Percentiles rank a stretch among this genome's conserved stretches.
phyloP scores from a whole-genome alignment of 1,140 invertebrate species.

The Caenorhabditis briggsae region DNA sequence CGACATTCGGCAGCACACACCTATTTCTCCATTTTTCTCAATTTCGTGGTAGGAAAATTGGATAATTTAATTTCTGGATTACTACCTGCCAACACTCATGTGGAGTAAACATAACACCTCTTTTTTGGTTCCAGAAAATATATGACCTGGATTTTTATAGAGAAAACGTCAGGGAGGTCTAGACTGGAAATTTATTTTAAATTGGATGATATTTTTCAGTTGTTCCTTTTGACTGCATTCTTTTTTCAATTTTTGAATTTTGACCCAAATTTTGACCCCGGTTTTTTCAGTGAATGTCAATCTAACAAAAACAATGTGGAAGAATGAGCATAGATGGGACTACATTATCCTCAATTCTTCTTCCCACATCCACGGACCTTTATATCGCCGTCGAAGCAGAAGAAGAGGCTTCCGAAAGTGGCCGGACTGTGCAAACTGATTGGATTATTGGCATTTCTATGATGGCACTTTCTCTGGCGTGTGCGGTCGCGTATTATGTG shows the following conservation, averaged over 20 bases:
- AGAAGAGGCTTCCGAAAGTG: conserved; percentile 10
- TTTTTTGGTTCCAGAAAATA: neutral
- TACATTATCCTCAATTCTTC: conserved; percentile 24
- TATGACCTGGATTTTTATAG: neutral
- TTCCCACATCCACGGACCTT: neutral
- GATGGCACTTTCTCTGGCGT: conserved; percentile 53
- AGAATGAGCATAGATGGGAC: neutral
- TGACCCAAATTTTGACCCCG: neutral
- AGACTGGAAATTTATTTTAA: no score
- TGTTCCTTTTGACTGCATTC: no score
- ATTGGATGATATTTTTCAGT: no score
- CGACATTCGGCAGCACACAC: neutral
- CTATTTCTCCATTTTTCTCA: no score
- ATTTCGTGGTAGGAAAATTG: neutral
- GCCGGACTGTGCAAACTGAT: conserved; percentile 34
- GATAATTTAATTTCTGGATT: conserved; percentile 17
- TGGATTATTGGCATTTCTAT: conserved; percentile 49
- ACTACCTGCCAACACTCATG: no score
- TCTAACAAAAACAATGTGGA: neutral
- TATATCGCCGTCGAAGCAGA: neutral
- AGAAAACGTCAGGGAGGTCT: no score
- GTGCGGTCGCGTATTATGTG: conserved; percentile 46
- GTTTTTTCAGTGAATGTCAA: conserved; percentile 26
- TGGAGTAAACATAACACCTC: neutral
- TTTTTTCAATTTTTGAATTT: no score